Base-by-base conservation (phyloP, 1,140 invertebrate species). In the Rhyzopertha dominica region DNA sequence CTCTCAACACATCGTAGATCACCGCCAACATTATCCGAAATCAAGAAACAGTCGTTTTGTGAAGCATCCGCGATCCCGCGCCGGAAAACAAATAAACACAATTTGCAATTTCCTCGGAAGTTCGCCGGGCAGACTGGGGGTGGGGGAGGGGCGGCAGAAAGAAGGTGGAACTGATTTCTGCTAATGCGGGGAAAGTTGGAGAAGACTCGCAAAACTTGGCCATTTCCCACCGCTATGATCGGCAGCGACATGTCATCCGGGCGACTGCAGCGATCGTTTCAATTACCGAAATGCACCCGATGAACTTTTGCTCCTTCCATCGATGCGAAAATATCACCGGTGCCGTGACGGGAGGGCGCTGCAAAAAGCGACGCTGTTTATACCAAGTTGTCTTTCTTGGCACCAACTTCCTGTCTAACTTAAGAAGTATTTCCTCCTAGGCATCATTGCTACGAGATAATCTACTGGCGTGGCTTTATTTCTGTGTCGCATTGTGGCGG, bases 221-320 rank as follows among this genome's bases (percentile, higher is more conserved):
- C 35, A 37, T 37, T 37, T 37, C 35, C 35, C 35, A 37, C 25
- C 19, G 22, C 12, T 37, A 23, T 23, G 31, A 34, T 9, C 31
- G 10, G 22, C 35, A n/a, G n/a, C 25, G 8, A 37, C 35, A n/a
- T n/a, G n/a, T n/a, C n/a, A n/a, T n/a, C n/a, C n/a, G n/a, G n/a
- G n/a, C n/a, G 16, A 40, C 5, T 14, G 28, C 17, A 5, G 26
- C 9, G 26, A 46, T 30, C 46, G 46, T 48, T 43, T 48, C 40
- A 48, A 48, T 48, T 43, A 48, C 43, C 46, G 38, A 38, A 48
- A 48, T 48, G 46, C 46, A 34, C 43, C 43, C 46, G 42, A 42
- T 32, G 5, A 3, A 19, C 14, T 5, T 23, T 23, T 23, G 17
- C 10, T n/a, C n/a, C n/a, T n/a, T n/a, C n/a, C n/a, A n/a, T n/a